A percentile compares a stretch with the other conserved stretches of the same genome.
These are phyloP conservation scores for Aviceda subcristata DNA, from an alignment of 2,113 vertebrate genomes.

Conservation along the genomic window DNA sequence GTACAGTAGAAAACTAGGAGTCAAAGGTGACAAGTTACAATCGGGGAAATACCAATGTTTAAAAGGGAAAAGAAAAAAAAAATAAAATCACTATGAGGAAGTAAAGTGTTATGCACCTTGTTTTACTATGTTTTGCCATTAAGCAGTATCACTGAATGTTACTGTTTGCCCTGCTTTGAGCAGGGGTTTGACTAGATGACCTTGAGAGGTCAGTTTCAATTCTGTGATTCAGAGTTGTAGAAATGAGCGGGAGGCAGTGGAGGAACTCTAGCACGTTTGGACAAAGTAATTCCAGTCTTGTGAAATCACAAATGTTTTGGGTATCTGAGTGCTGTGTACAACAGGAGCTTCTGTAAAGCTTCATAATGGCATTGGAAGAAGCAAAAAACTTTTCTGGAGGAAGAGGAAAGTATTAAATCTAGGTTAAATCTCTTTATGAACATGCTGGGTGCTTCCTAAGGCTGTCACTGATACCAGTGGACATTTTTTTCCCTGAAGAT, in stretches of 20 bases:
- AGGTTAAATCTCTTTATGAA: background rate
- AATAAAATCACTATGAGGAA: background rate
- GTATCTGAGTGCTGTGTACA: background rate
- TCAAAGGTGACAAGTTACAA: background rate
- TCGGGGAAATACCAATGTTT: background rate
- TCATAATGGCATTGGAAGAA: background rate
- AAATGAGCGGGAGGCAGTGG: background rate
- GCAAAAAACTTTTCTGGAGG: background rate
- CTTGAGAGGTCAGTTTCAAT: background rate
- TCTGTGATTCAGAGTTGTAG: background rate
- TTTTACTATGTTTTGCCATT: background rate
- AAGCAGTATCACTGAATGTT: background rate
- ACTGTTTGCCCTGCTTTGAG: background rate
- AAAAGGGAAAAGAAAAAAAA: background rate
- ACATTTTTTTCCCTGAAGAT: background rate
- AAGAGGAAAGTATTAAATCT: background rate
- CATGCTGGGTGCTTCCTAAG: background rate
- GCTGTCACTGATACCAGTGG: fast-evolving
- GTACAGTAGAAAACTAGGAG: background rate
- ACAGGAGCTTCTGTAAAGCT: background rate
- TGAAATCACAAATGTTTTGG: background rate
- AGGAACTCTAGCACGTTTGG: background rate
- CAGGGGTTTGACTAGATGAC: background rate
- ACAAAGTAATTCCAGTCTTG: background rate
- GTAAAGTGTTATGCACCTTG: background rate